These are phyloP conservation scores for Micrasema minimum DNA, from an alignment of 1,140 invertebrate genomes.

Conservation along the genomic window DNA sequence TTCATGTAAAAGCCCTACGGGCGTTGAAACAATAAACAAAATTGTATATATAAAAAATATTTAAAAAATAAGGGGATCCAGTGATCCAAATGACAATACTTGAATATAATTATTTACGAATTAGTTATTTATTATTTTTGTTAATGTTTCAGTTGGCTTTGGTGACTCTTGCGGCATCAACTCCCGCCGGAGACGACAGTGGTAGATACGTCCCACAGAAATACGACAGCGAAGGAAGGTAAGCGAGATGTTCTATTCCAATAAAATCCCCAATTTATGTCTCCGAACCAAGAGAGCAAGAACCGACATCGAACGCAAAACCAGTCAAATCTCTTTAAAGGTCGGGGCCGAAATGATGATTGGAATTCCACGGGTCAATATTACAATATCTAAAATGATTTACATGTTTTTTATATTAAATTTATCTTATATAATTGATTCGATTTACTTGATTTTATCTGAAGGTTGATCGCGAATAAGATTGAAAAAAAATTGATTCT, in stretches of 20 bases:
- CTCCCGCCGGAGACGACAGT: conserved; percentile 14
- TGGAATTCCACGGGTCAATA: conserved; percentile 11
- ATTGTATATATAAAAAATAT: too few relatives aligned
- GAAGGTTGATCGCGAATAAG: too few relatives aligned
- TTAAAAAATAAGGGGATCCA: too few relatives aligned
- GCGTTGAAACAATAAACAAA: too few relatives aligned
- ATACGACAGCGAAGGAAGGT: conserved; percentile 34
- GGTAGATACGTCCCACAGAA: conserved; percentile 30
- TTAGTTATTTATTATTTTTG: too few relatives aligned
- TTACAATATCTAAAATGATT: background rate
- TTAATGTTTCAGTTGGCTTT: conserved; percentile 28
- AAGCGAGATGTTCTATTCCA: conserved; percentile 12
- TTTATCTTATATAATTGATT: background rate
- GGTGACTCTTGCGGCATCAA: conserved; percentile 13
- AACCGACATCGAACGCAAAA: background rate
- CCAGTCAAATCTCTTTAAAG: conserved; percentile 12
- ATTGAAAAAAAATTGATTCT: too few relatives aligned
- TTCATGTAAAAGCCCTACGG: too few relatives aligned
- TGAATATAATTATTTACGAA: too few relatives aligned
- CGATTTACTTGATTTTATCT: too few relatives aligned
- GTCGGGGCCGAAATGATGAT: conserved; percentile 11
- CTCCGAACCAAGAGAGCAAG: background rate
- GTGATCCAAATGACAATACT: too few relatives aligned
- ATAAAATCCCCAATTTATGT: conserved; percentile 23
- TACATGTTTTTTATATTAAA: background rate